These are phyloP conservation scores for Euphydryas editha DNA, from an alignment of 2,888 invertebrate genomes.

Conservation along the genomic window DNA sequence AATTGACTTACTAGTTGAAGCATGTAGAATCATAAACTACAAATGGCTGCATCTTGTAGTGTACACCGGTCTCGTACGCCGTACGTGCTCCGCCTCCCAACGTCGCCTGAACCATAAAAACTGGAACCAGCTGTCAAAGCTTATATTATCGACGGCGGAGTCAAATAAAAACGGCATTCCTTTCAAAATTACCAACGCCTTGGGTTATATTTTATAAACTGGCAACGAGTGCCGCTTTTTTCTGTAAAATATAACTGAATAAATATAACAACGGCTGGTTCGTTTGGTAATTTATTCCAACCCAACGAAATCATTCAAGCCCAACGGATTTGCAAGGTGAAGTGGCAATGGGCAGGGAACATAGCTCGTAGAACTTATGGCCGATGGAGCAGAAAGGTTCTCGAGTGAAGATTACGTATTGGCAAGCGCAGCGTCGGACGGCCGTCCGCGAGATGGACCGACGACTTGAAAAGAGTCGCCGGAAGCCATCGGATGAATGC, in stretches of 20 bases:
- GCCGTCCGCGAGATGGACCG: too few species aligned
- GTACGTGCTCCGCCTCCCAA: constrained; percentile 30
- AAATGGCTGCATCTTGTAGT: constrained; percentile 21
- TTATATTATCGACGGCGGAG: constrained; percentile 33
- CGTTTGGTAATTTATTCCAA: not conserved
- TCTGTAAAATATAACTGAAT: not conserved
- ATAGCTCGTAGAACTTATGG: too few species aligned
- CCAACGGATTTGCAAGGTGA: too few species aligned
- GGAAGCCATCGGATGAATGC: too few species aligned
- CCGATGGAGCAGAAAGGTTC: too few species aligned
- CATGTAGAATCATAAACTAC: constrained; percentile 23
- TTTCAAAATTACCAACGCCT: not conserved
- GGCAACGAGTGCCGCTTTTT: not conserved
- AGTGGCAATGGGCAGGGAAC: too few species aligned
- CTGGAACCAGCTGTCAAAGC: constrained; percentile 37
- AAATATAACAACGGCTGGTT: not conserved
- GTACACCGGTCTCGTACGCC: constrained; percentile 14
- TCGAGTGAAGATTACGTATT: too few species aligned
- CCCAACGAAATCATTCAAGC: too few species aligned
- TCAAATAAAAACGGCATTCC: constrained; percentile 18
- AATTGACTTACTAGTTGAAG: constrained; percentile 19
- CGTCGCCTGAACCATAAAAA: constrained; percentile 20
- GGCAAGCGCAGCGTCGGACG: too few species aligned
- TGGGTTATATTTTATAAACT: not conserved
- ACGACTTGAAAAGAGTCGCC: too few species aligned